These are phyloP conservation scores for Equus przewalskii DNA, from an alignment of 2,113 vertebrate species.

Conservation along the genomic window DNA sequence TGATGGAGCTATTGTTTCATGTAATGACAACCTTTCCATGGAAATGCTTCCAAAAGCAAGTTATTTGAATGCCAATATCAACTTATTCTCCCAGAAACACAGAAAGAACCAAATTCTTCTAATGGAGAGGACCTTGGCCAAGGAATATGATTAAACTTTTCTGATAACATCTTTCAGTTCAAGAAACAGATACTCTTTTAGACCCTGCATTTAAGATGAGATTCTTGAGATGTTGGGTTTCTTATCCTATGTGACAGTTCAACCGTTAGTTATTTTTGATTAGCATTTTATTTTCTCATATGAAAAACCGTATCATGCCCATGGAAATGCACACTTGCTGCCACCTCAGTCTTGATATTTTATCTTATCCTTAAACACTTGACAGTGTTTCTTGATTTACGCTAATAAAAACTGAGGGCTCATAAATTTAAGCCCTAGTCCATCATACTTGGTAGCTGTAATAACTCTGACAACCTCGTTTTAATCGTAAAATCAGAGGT, in stretches of 20 bases:
- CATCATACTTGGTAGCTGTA: slow-evolving; percentile 56
- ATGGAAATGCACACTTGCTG: slow-evolving; percentile 69
- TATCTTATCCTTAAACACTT: slow-evolving; percentile 57
- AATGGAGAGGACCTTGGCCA: slow-evolving; percentile 4
- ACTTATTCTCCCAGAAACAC: slow-evolving; percentile 50
- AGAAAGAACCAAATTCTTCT: slow-evolving; percentile 34
- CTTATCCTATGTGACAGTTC: background rate
- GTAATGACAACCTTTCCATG: background rate
- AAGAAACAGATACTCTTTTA: background rate
- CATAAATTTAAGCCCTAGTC: slow-evolving; percentile 56
- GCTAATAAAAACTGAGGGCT: slow-evolving; percentile 68
- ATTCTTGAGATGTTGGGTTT: background rate
- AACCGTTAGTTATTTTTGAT: slow-evolving; percentile 63
- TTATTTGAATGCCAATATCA: slow-evolving; percentile 57
- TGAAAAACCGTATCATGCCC: slow-evolving; percentile 60
- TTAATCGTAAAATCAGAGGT: slow-evolving; percentile 37
- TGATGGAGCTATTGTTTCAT: background rate
- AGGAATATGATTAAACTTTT: slow-evolving; percentile 45
- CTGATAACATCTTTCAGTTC: slow-evolving; percentile 10
- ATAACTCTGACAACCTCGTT: slow-evolving; percentile 56
- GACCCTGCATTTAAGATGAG: background rate
- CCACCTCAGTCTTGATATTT: background rate
- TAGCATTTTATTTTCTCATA: slow-evolving; percentile 41
- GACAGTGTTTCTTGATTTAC: slow-evolving; percentile 63
- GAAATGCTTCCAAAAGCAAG: slow-evolving; percentile 65